Base-by-base conservation (phyloP, 2,888 invertebrate genomes). In the Pandemis heparana region DNA sequence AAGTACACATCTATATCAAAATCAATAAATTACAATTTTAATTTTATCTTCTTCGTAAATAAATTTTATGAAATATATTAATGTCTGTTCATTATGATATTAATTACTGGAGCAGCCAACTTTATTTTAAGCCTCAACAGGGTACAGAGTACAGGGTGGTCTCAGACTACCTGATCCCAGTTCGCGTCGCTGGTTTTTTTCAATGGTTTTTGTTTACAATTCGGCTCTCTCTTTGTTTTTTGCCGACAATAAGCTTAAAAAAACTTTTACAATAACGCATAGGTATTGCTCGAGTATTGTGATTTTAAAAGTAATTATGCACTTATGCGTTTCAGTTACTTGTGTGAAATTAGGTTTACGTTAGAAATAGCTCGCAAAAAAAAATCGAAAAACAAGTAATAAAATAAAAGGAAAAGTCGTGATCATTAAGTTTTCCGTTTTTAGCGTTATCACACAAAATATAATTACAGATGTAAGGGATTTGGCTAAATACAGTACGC, bases 131-230 rank as follows among this genome's bases (percentile, higher is more conserved):
- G 12, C 12, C 6, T 18, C 18, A 41, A 61, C 48, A 48, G n/a
- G 48, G 48, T 61, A 9, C 23, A 46, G 6, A 6, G 16, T 23
- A 46, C 46, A 46, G 48, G 63, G 68, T 73, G 72, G 72, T 67
- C 72, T 43, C 41, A 16, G 65, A 43, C 66, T 72, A 68, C 67
- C 67, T 72, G 72, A 68, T 63, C 68, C 48, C 63, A 12, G 46
- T 32, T 67, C 65, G 53, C n/a, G 10, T 46, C 12, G 16, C 14
- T 65, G 32, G n/a, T 18, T 43, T 68, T 68, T 73, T 68, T 48
- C 60, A 12, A 46, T 7, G 48, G 46, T n/a, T 51, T 32, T 65
- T 65, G n/a, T 65, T 48, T 51, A n/a, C 48, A 53, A 63, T 62
- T 72, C 56, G 66, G 61, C 56, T 39, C 8, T 41, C 43, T 62